These are phyloP conservation scores for Trissolcus basalis DNA, from an alignment of 1,140 invertebrate genomes.

Conservation along the genomic window DNA sequence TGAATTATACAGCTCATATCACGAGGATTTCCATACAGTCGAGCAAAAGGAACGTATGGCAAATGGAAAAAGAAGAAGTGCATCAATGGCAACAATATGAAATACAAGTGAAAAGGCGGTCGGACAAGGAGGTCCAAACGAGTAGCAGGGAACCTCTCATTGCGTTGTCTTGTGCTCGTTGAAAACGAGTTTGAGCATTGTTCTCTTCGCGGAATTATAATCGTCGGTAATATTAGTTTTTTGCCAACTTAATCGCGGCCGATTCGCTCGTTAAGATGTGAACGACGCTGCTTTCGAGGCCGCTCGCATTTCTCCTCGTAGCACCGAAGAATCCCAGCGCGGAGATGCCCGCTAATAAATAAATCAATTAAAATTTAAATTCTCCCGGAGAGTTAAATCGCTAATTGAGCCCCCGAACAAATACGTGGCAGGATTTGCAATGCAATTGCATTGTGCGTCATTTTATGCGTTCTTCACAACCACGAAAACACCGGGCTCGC, in stretches of 20 bases:
- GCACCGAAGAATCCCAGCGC: slow-evolving; percentile 62
- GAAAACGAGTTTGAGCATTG: slow-evolving; percentile 63
- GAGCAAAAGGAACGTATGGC: slow-evolving; percentile 11
- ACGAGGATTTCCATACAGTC: slow-evolving; percentile 31
- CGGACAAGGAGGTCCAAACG: slow-evolving; percentile 25
- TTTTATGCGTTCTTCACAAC: slow-evolving; percentile 40
- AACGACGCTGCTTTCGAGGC: slow-evolving; percentile 58
- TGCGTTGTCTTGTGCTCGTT: slow-evolving; percentile 53
- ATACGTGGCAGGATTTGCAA: slow-evolving; percentile 69
- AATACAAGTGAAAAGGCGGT: slow-evolving; percentile 21
- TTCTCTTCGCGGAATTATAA: slow-evolving; percentile 70
- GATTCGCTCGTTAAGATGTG: slow-evolving; percentile 69
- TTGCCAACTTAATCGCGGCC: slow-evolving; percentile 65
- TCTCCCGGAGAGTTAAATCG: slow-evolving; percentile 66
- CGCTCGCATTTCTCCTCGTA: slow-evolving; percentile 70
- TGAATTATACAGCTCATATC: slow-evolving; percentile 33
- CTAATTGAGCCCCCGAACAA: slow-evolving; percentile 66
- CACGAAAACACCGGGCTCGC: slow-evolving; percentile 46
- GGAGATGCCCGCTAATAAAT: slow-evolving; percentile 66
- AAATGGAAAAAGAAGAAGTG: slow-evolving; percentile 29
- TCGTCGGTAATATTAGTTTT: slow-evolving; percentile 69
- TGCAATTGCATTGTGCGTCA: slow-evolving; percentile 59
- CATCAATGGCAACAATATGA: slow-evolving; percentile 26
- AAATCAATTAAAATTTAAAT: slow-evolving; percentile 75
- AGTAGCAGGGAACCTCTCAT: slow-evolving; percentile 19